Evolutionary conservation across 2,797 vertebrate genomes (phyloP).

Genomic region (Furcifer pardalis): DNA sequence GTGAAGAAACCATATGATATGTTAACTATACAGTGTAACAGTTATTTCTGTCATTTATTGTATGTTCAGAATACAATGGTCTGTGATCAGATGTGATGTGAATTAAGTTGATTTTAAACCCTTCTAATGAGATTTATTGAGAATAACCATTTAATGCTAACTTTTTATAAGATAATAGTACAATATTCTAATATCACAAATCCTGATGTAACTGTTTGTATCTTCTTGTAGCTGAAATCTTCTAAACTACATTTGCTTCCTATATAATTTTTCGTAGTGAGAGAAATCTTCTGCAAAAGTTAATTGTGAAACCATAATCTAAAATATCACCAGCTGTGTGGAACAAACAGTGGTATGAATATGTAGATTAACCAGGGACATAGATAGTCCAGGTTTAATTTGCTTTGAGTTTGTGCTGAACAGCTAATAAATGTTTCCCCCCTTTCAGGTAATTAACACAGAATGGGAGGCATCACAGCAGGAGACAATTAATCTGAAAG

Average conservation of each 20-base stretch:
- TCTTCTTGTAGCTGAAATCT: neutral
- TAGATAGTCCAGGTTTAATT: conserved; percentile 28
- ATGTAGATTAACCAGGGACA: neutral
- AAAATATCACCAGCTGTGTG: neutral
- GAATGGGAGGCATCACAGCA: conserved; percentile 41
- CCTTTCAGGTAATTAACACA: conserved; percentile 49
- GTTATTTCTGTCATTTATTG: neutral
- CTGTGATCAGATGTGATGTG: neutral
- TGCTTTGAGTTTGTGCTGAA: conserved; percentile 3
- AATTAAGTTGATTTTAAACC: neutral
- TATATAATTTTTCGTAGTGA: neutral
- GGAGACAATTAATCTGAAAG: conserved; percentile 37
- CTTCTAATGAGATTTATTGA: neutral
- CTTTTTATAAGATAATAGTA: conserved; percentile 1
- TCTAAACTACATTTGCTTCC: neutral
- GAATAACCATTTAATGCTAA: neutral
- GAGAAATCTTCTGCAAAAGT: conserved; percentile 17
- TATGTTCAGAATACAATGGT: neutral
- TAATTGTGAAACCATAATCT: neutral
- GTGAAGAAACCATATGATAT: neutral
- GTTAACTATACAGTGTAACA: neutral
- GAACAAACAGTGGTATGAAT: neutral
- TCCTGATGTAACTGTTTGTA: neutral
- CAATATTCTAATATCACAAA: neutral
- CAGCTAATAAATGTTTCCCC: neutral